Evolutionary conservation across 2,113 vertebrate genomes (phyloP), one percentile per base, ranked within the genome.

Genomic region (Dascyllus trimaculatus): DNA sequence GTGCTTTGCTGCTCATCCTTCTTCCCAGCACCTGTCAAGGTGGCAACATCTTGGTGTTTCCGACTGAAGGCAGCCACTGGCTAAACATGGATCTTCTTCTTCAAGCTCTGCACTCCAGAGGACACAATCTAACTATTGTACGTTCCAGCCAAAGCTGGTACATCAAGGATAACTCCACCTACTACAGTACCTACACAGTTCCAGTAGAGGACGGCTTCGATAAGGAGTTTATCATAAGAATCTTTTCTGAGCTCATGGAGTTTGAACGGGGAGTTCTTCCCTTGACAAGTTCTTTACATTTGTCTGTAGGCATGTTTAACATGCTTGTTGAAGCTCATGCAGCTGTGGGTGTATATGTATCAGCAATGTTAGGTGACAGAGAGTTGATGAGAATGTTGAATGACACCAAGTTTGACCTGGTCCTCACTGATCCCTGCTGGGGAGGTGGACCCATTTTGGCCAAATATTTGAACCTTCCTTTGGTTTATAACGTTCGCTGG

Each of bases 401-500:
- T 1, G 32, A 51, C 52, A 54, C 22, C 22, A 22, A 54, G 11
- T 54, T 91, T 69, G 93, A 94, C 32, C 1, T 93, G n/a, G 2
- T 93, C 11, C 81, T 94, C n/a, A 86, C 88, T 1, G 92, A 94
- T 57, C 91, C 93, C 1, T 71, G 25, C 29, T 86, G 72, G 62
- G 82, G 81, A 1, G 60, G 64, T 5, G 93, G 92, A 14, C 26
- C 68, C 1, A 81, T 93, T 48, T 15, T 93, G 32, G 90, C 91
- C 10, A 84, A 92, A 78, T 90, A 91, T 64, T 56, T 94, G 19
- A 86, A 90, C 32, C 79, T 94, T n/a, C 92, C 93, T 6, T 51
- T 93, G 40, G 91, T 92, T 29, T 90, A 80, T 52, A 92, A 92
- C 65, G 91, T 89, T 21, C 82, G 93, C 18, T 93, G 92, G 93